These are phyloP conservation scores for Melanerpes aurifrons DNA, from an alignment of 2,113 vertebrate genomes.

Conservation along the genomic window DNA sequence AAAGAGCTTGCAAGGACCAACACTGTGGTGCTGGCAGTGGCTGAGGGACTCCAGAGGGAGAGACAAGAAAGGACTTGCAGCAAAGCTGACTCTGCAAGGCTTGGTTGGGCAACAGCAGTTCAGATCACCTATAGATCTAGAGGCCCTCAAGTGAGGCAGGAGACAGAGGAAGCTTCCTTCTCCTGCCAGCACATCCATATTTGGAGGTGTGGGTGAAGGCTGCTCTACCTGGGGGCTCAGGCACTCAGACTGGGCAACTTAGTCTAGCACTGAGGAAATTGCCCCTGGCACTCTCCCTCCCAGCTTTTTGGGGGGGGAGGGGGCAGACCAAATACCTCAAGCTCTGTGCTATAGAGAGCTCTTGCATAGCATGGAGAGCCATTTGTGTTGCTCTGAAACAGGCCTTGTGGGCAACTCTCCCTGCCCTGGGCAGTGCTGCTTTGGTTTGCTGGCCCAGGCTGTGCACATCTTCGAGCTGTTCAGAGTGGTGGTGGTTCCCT, in stretches of 20 bases:
- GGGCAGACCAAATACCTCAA: background rate
- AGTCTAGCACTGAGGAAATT: background rate
- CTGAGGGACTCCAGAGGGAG: conserved; percentile 29
- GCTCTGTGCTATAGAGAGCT: background rate
- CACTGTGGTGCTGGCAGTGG: accelerated
- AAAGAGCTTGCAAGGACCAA: background rate
- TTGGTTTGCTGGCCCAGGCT: background rate
- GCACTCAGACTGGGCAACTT: background rate
- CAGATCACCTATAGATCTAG: conserved; percentile 63
- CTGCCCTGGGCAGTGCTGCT: background rate
- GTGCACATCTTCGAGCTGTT: background rate
- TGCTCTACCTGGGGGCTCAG: conserved; percentile 5
- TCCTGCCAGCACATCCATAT: conserved; percentile 45
- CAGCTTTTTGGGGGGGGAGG: background rate
- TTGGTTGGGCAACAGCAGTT: conserved; percentile 50
- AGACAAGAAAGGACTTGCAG: conserved; percentile 50
- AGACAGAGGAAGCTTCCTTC: conserved; percentile 16
- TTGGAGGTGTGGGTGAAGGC: conserved; percentile 31
- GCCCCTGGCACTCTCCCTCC: background rate
- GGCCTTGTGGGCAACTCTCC: accelerated
- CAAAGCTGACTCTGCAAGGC: conserved; percentile 56
- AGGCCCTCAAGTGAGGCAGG: conserved; percentile 60
- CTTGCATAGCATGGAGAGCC: background rate
- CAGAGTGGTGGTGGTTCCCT: accelerated
- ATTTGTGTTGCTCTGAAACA: background rate